Conservation (phyloP, 2,888 invertebrate genomes). For the Stratiomys singularior region DNA sequence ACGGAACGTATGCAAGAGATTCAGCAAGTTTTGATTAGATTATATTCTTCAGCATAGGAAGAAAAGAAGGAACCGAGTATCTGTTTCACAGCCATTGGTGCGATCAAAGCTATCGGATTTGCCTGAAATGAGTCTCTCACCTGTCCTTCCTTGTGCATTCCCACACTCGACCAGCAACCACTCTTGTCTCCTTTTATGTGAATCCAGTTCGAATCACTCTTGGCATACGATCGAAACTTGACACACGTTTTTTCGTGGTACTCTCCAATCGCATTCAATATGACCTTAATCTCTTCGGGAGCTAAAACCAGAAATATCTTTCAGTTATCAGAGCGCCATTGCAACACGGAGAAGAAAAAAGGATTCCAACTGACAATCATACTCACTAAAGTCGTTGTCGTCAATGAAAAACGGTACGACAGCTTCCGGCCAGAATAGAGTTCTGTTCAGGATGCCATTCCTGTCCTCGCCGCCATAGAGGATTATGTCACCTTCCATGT, state of each 20-base stretch:
- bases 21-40: no score
- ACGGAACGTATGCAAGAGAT: no score
- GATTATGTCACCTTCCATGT: constrained; percentile 74
- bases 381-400: constrained; percentile 68
- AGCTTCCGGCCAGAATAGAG: constrained; percentile 68
- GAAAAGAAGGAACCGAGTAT: no score
- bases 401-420: constrained; percentile 69
- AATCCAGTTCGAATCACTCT: constrained; percentile 70
- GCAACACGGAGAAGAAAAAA: no score
- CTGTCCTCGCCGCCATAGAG: constrained; percentile 61
- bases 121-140: no score
- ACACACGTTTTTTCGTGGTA: constrained; percentile 73
- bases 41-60: no score
- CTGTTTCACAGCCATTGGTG: no score
- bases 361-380: constrained; percentile 26
- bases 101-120: no score
- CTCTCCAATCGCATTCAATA: constrained; percentile 70
- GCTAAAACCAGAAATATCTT: no score
- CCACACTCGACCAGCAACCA: constrained; percentile 77
- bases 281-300: constrained; percentile 66
- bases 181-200: constrained; percentile 68
- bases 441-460: constrained; percentile 66
- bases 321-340: no score
- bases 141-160: constrained; percentile 71
- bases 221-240: constrained; percentile 70